phyloP scores from a whole-genome alignment of 2,797 vertebrate species.

The Premnoplex brunnescens region DNA sequence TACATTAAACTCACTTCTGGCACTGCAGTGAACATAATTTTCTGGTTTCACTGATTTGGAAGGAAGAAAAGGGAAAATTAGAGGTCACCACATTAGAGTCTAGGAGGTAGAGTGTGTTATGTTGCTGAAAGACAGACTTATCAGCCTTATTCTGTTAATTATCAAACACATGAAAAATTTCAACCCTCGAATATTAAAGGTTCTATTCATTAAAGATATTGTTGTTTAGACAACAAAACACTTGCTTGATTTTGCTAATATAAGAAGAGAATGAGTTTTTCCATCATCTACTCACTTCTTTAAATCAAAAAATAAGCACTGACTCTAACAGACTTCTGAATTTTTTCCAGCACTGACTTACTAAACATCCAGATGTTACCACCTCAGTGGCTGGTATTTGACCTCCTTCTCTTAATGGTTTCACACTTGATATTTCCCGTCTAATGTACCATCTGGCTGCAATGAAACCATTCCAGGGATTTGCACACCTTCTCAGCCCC shows the following conservation, averaged over 20 bases:
- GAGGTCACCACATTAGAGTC: not conserved
- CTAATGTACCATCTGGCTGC: conserved; percentile 18
- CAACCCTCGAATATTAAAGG: not conserved
- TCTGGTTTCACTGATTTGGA: not conserved
- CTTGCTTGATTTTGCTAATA: not conserved
- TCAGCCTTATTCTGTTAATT: not conserved
- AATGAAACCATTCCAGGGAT: conserved; percentile 24
- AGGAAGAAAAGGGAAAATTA: not conserved
- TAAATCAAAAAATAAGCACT: not conserved
- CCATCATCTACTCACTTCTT: not conserved
- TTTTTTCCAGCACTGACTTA: not conserved
- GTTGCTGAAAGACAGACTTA: not conserved
- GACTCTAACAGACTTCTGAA: not conserved
- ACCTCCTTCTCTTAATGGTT: conserved; percentile 1
- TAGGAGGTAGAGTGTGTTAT: not conserved
- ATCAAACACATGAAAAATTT: not conserved
- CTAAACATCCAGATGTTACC: conserved; percentile 1
- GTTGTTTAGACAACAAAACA: not conserved
- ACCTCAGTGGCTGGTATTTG: not conserved
- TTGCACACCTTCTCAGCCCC: not conserved
- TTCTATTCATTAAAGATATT: not conserved
- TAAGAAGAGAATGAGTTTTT: not conserved
- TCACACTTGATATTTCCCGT: not conserved
- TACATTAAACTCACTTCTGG: not conserved
- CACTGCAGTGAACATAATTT: not conserved